phyloP scores from a whole-genome alignment of 2,797 vertebrate genomes.

The Phalanger gymnotis region DNA sequence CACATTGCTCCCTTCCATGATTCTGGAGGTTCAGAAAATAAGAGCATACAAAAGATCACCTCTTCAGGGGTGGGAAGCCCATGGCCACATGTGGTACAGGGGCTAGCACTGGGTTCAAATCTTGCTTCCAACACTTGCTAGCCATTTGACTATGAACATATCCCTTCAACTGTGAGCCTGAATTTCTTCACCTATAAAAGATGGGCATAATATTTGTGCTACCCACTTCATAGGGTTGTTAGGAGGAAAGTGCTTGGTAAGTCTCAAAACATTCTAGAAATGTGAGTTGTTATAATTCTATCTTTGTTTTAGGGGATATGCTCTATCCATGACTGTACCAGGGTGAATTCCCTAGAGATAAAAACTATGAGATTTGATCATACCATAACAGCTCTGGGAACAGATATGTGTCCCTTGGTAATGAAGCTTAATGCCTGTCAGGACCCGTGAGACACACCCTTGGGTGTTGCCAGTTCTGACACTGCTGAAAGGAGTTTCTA shows the following conservation, averaged over 20 bases:
- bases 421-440: background rate
- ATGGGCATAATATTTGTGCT: background rate
- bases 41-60: background rate
- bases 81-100: background rate
- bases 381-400: background rate
- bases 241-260: background rate
- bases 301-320: fast-evolving
- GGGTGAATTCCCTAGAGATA: background rate
- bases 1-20: background rate
- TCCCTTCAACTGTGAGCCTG: background rate
- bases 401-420: no score
- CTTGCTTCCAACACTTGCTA: background rate
- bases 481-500: background rate
- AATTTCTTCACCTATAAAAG: background rate
- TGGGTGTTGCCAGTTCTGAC: background rate
- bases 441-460: constrained; percentile 22
- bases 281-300: background rate
- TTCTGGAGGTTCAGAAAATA: background rate
- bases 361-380: background rate
- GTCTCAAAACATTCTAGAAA: background rate
- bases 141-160: background rate
- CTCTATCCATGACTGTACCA: background rate
- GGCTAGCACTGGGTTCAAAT: background rate
- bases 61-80: background rate
- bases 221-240: background rate